Evolutionary conservation across 2,797 vertebrate species (phyloP), one percentile per base, ranked within the genome.

Genomic region (Ceryle rudis): DNA sequence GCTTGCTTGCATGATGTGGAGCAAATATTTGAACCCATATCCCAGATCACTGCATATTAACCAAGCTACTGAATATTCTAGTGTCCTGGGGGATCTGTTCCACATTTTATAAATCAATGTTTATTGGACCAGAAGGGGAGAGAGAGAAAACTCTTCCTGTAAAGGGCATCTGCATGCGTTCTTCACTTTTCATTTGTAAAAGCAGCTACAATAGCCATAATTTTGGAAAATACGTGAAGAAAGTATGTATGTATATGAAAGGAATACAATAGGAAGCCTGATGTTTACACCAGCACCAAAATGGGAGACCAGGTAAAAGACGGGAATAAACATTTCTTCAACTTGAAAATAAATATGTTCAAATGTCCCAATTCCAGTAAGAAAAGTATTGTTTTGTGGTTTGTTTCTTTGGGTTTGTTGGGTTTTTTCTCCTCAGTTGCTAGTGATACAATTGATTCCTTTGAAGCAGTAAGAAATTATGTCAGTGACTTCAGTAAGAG

Each of bases 1-100:
- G 5, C n/a, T 67, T 73, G 44, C 8, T 67, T 44, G 39, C 7
- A 1, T 55, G 35, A 33, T 77, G 26, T 42, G 41, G 49, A 87
- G 42, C 47, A 93, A 78, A 62, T 95, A 92, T 58, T 92, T 89
- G 60, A 91, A 81, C 2, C 42, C 51, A 12, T 85, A 80, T 80
- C 49, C 49, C 72, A 81, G 62, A 93, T 89, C 84, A 80, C 33
- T 92, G 81, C 66, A 51, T 93, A 93, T 94, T 95, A 92, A 91
- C 78, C 70, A 91, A 79, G 64, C 67, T 94, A 33, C 67, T 95
- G 90, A 95, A 88, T 95, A 94, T 96, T 93, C 82, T 78, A 80
- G 49, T 72, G 82, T 94, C 91, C 90, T 74, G 33, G 31, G 91
- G 93, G 94, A 95, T 81, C 91, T 95, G 88, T 89, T 88, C 91